A percentile compares a stretch with the other conserved stretches of the same genome.
phyloP scores from a whole-genome alignment of 2,888 invertebrate species.

The Timema podura region DNA sequence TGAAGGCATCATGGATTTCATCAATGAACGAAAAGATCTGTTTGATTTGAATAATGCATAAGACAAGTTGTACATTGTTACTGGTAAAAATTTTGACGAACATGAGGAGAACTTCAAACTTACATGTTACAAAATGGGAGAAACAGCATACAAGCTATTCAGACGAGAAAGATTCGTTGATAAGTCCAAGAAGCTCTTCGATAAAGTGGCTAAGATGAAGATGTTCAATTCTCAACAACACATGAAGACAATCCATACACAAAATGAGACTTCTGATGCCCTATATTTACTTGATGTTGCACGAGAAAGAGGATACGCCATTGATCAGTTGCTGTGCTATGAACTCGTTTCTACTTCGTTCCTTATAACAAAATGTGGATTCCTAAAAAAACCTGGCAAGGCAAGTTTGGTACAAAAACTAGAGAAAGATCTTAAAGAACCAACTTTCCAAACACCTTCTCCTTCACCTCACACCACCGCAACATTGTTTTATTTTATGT shows the following conservation, averaged over 20 bases:
- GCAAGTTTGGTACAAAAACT: not conserved
- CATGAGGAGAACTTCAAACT: not conserved
- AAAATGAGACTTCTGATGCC: not conserved
- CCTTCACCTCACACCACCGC: not conserved
- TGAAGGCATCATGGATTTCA: not conserved
- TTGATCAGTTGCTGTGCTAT: too few species aligned
- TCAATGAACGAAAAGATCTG: not conserved
- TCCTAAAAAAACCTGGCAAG: not conserved
- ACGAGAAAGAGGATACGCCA: not conserved
- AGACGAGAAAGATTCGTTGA: not conserved
- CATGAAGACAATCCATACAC: not conserved
- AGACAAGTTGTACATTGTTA: constrained; percentile 3
- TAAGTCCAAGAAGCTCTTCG: not conserved
- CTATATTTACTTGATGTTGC: not conserved
- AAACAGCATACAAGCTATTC: not conserved
- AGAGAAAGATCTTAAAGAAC: not conserved
- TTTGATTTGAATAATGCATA: not conserved
- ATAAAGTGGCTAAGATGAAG: not conserved
- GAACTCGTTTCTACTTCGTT: not conserved
- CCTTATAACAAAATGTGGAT: not conserved
- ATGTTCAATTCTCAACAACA: not conserved
- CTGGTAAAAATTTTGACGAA: constrained; percentile 3
- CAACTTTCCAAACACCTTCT: not conserved
- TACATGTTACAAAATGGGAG: not conserved
- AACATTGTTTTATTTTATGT: not conserved